These are phyloP conservation scores for Neodiprion pinetum DNA, from an alignment of 1,140 invertebrate genomes.

Conservation along the genomic window DNA sequence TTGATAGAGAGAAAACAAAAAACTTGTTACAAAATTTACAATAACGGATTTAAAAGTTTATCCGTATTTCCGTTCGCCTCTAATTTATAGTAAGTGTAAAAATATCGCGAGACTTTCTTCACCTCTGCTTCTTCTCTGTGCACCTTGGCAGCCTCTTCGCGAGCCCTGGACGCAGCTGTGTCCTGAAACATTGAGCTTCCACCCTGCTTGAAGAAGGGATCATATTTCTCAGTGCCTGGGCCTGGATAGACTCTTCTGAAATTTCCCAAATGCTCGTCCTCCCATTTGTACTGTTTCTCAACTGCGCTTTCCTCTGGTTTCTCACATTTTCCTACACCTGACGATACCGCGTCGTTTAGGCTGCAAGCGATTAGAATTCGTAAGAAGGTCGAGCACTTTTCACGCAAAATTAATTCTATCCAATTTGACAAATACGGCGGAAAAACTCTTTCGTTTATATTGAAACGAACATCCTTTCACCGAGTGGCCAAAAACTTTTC, in stretches of 20 bases:
- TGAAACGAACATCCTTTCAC: too few species aligned
- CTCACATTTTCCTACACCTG: conserved; percentile 35
- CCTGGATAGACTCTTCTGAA: conserved; percentile 49
- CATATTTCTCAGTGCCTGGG: conserved; percentile 65
- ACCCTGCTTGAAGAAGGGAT: conserved; percentile 76
- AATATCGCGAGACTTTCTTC: conserved; percentile 14
- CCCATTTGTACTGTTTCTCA: conserved; percentile 75
- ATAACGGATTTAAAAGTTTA: background rate
- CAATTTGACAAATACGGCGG: background rate
- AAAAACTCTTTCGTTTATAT: too few species aligned
- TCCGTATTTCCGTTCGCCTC: background rate
- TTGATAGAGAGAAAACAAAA: conserved; percentile 5
- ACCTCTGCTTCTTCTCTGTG: conserved; percentile 71
- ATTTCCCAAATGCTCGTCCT: conserved; percentile 76
- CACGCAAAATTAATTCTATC: background rate
- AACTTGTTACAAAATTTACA: background rate
- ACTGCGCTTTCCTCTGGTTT: conserved; percentile 41
- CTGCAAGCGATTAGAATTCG: conserved; percentile 14
- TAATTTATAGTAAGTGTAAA: background rate
- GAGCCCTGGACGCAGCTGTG: conserved; percentile 77
- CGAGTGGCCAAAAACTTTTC: background rate
- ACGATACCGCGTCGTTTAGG: conserved; percentile 27
- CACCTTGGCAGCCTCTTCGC: conserved; percentile 70
- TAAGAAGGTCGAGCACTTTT: background rate
- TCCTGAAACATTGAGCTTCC: conserved; percentile 76